These are phyloP conservation scores for Chouioia cunea DNA, from an alignment of 2,888 invertebrate genomes.

Conservation along the genomic window DNA sequence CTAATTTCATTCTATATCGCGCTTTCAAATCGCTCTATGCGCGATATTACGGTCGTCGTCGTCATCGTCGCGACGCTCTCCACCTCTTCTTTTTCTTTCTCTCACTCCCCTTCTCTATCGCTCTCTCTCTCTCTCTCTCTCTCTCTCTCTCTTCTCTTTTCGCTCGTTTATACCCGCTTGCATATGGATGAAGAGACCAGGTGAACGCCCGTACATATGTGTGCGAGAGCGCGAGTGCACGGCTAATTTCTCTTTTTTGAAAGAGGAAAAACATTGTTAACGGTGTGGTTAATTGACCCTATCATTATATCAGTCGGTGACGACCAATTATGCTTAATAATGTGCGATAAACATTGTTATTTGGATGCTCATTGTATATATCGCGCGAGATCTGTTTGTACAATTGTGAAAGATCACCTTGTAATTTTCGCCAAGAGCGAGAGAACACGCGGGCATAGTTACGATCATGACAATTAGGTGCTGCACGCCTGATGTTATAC, in stretches of 20 bases:
- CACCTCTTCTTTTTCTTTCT: constrained; percentile 1
- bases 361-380: too few relatives aligned
- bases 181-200: constrained; percentile 24
- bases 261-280: constrained; percentile 17
- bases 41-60: too few relatives aligned
- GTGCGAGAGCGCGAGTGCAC: too few relatives aligned
- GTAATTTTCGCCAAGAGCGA: too few relatives aligned
- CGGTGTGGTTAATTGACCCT: not conserved
- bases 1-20: constrained; percentile 55
- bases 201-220: constrained; percentile 16
- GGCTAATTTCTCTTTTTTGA: constrained; percentile 30
- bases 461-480: too few relatives aligned
- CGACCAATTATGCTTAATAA: not conserved
- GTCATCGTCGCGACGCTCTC: constrained; percentile 33
- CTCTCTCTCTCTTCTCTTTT: not conserved
- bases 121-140: not conserved
- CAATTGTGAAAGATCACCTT: too few relatives aligned
- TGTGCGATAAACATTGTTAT: not conserved
- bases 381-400: too few relatives aligned
- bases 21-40: constrained; percentile 52
- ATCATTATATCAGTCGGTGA: too few relatives aligned
- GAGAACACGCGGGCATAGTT: too few relatives aligned
- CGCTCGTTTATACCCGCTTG: not conserved
- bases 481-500: too few relatives aligned
- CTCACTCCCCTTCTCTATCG: not conserved